Conservation (phyloP, 2,797 vertebrate species). For the Triplophysa yarkandensis region DNA sequence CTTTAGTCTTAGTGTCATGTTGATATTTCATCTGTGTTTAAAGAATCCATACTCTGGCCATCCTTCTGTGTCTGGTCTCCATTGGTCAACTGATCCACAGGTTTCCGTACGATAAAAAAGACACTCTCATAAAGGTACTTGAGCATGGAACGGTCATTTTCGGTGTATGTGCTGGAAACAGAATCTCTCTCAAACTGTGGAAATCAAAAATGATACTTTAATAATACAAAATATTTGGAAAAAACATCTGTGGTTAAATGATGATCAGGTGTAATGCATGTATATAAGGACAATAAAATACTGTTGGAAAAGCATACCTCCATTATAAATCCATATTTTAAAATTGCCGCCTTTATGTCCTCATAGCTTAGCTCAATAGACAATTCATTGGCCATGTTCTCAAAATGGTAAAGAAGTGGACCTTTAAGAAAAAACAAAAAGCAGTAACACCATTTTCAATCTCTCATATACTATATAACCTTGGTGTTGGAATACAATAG, state of each 20-base stretch:
- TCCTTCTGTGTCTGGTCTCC: constrained; percentile 58
- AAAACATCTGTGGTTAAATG: background rate
- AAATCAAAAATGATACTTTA: background rate
- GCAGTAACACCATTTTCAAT: background rate
- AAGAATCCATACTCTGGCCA: constrained; percentile 66
- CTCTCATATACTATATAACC: background rate
- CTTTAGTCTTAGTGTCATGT: constrained; percentile 66
- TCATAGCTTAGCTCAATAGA: constrained; percentile 97
- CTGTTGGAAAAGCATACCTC: constrained; percentile 79
- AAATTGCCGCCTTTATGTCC: constrained; percentile 88
- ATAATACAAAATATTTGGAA: background rate
- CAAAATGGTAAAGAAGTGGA: constrained; percentile 95
- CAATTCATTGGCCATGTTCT: constrained; percentile 97
- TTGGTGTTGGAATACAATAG: background rate
- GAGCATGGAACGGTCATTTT: constrained; percentile 95
- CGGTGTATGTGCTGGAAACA: constrained; percentile 93
- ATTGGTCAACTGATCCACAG: constrained; percentile 68
- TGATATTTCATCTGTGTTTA: constrained; percentile 41
- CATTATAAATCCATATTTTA: constrained; percentile 88
- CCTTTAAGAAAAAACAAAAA: constrained; percentile 71
- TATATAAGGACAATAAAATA: background rate
- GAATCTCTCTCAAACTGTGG: constrained; percentile 89
- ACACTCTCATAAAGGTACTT: constrained; percentile 97
- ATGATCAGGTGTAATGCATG: background rate
- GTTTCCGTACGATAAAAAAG: constrained; percentile 95